Base-by-base conservation (phyloP, 2,888 invertebrate species). In the Macrostomum cliftonense region DNA sequence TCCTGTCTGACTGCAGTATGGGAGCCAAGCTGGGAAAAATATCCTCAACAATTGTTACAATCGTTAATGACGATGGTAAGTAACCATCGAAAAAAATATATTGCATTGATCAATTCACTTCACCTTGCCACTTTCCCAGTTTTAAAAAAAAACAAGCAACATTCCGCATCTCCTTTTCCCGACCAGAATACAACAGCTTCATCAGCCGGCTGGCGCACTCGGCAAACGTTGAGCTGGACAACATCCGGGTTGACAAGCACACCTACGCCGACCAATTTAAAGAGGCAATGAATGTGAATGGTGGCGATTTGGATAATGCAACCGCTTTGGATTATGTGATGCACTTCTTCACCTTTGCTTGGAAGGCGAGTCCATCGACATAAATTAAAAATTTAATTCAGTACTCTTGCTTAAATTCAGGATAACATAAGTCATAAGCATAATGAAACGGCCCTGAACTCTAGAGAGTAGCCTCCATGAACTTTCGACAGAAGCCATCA, bases 281-380 rank as follows among this genome's bases (percentile, higher is more conserved):
- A 47, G 72, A 74, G 46, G 76, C 77, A 4, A 64, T 70, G 65
- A 75, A 74, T 45, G 77, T 77, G 12, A 77, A 77, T 55, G 77
- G 76, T 1, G 77, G 77, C 2, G 76, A 77, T 56, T 53, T 77
- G 1, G 74, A 74, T 39, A 72, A 70, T 51, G 77, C 77, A 1
- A 70, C 73, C 11, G 57, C 67, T 42, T 42, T 63, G n/a, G 75
- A 77, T 58, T 77, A 77, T 57, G 51, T 76, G 36, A 63, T 76
- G 58, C 78, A 78, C 59, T 74, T 76, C 58, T 53, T 75, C 5
- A 72, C 75, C 1, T 77, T 77, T 60, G 73, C 72, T 39, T 77
- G 75, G 75, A 77, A 77, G 66, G 72, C 72, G 57, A 47, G 55
- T 14, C n/a, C n/a, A n/a, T n/a, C n/a, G n/a, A n/a, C n/a, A n/a